A percentile compares a stretch with the other conserved stretches of the same genome.
phyloP scores from a whole-genome alignment of 2,797 vertebrate genomes.

The Alosa sapidissima region DNA sequence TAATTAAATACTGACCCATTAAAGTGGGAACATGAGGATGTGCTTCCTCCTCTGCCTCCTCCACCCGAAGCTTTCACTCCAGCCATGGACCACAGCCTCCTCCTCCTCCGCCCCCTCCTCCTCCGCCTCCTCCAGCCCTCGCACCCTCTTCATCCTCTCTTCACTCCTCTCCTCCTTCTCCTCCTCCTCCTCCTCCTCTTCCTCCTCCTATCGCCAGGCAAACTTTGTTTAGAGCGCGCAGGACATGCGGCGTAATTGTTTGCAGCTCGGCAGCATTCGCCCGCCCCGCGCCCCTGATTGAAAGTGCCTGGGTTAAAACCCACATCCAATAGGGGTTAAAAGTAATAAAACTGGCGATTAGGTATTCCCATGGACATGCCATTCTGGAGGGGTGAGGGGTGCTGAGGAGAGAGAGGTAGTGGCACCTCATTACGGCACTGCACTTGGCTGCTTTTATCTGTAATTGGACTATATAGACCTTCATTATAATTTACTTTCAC shows the following conservation, averaged over 20 bases:
- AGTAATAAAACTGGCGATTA: constrained; percentile 86
- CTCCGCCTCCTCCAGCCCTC: constrained; percentile 30
- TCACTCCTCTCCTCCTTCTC: constrained; percentile 20
- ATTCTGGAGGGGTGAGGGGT: constrained; percentile 71
- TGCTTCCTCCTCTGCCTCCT: constrained; percentile 45
- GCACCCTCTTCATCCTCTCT: constrained; percentile 30
- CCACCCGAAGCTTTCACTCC: background rate
- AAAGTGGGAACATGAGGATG: constrained; percentile 74
- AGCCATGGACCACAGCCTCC: constrained; percentile 48
- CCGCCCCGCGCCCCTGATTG: constrained; percentile 62
- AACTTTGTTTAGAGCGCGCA: constrained; percentile 61
- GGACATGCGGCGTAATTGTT: constrained; percentile 63
- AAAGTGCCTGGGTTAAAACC: constrained; percentile 70
- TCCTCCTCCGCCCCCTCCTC: constrained; percentile 42
- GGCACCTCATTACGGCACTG: constrained; percentile 98
- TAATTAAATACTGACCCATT: constrained; percentile 72
- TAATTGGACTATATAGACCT: constrained; percentile 99
- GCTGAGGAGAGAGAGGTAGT: constrained; percentile 84
- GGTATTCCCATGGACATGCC: constrained; percentile 91
- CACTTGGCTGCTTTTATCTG: constrained; percentile 99
- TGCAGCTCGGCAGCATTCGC: constrained; percentile 32
- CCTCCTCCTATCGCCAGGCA: constrained; percentile 12
- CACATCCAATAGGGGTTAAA: constrained; percentile 74
- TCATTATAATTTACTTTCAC: constrained; percentile 99
- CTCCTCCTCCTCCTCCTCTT: constrained; percentile 1